Conservation (phyloP, 2,797 vertebrate species). For the Enteromius trimaculatus region DNA sequence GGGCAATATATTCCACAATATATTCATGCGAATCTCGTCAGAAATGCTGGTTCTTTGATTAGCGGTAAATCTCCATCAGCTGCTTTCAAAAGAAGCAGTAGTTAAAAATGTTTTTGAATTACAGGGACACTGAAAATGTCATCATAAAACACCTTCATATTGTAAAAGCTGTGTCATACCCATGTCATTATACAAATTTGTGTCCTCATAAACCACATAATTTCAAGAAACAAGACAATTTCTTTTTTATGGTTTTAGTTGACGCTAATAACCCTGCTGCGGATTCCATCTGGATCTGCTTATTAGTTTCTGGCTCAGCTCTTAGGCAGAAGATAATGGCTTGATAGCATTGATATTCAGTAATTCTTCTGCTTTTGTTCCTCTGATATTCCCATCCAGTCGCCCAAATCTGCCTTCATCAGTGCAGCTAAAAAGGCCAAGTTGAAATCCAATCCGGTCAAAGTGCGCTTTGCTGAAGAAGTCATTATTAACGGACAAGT, state of each 20-base stretch:
- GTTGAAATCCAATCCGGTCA: conserved; percentile 98
- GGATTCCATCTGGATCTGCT: background rate
- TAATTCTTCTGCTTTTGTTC: conserved; percentile 5
- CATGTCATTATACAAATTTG: no score
- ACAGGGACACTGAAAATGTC: no score
- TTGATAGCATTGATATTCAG: background rate
- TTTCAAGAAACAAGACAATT: background rate
- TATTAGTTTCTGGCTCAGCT: background rate
- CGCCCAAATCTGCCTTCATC: conserved; percentile 99
- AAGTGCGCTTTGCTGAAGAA: conserved; percentile 98
- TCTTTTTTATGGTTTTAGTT: background rate
- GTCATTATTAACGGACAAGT: conserved; percentile 98
- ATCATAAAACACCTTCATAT: no score
- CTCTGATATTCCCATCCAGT: conserved; percentile 73
- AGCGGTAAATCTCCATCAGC: no score
- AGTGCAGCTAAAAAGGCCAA: conserved; percentile 99
- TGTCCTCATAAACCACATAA: no score
- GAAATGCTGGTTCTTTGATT: no score
- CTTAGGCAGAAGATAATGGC: background rate
- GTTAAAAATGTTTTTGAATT: no score
- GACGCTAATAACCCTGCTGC: background rate
- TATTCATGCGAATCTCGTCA: no score
- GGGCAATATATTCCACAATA: no score
- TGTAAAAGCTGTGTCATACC: no score
- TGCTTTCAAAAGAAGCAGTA: no score